Base-by-base conservation (phyloP, 92 coral and sea anemone species). In the Montipora capitata region DNA sequence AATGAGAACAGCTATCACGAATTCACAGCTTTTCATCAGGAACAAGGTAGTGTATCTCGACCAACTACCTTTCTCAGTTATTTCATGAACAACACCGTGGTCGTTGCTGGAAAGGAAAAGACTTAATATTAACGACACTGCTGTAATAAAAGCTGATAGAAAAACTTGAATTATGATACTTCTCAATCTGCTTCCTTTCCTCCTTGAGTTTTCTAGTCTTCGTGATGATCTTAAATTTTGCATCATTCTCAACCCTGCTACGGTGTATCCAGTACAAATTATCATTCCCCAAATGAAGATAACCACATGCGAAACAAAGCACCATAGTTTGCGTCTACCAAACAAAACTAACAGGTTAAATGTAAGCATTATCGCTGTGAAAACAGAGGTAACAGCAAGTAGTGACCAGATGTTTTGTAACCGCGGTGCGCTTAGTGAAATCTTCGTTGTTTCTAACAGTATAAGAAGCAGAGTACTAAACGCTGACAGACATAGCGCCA, bases 141-240 rank as follows among this genome's bases (percentile, higher is more conserved):
- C 86, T 10, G 94, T 90, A 65, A 74, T 66, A 6, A 69, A 65
- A 10, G 92, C 92, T 40, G 96, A 90, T 3, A 82, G 10, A 35
- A 61, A 82, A 12, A 90, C 69, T 64, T 84, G 39, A 0, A 35
- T 17, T 2, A 85, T 76, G 1, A 95, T 61, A 38, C 65, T 54
- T 56, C 77, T 80, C 67, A 95, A 68, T 58, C 79, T 5, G 51
- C 51, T 81, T 10, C 45, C 38, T 10, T 84, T 59, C 10, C 86
- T 72, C 20, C 77, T 17, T 2, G 74, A 57, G 12, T 54, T 83
- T 12, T 89, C 48, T 0, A 72, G 51, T 63, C 79, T 74, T 42
- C 91, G 94, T 38, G 98, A 93, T 7, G 98, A 88, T n/a, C 72
- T 67, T 67, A 95, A 74, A 82, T 95, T 95, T 6, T 81, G 79